phyloP scores from a whole-genome alignment of 2,888 invertebrate genomes.

The Tetrapedia diversipes region DNA sequence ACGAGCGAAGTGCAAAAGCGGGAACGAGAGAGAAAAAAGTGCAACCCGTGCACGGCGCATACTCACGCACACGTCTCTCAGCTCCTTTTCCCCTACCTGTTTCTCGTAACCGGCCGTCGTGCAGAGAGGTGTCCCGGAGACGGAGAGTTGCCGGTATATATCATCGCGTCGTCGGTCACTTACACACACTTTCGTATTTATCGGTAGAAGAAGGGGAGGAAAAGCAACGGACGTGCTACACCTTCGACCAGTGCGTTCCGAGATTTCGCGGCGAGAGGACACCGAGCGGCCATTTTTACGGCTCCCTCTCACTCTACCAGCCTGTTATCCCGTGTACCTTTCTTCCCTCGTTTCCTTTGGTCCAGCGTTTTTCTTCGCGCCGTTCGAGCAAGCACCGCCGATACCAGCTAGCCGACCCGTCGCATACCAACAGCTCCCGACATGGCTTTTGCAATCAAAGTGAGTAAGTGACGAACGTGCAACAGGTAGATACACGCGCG shows the following conservation, averaged over 20 bases:
- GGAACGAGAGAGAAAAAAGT: slow-evolving; percentile 47
- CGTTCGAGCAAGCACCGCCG: neutral
- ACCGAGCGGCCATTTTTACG: neutral
- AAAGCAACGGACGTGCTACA: slow-evolving; percentile 52
- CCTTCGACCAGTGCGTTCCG: slow-evolving; percentile 73
- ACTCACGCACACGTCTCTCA: slow-evolving; percentile 48
- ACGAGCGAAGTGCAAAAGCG: slow-evolving; percentile 13
- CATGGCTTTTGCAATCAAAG: slow-evolving; percentile 73
- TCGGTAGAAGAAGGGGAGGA: slow-evolving; percentile 67
- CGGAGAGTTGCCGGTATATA: slow-evolving; percentile 56
- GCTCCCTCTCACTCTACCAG: too few relatives aligned
- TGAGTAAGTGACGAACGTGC: slow-evolving; percentile 72
- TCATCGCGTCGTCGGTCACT: slow-evolving; percentile 53
- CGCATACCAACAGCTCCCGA: slow-evolving; percentile 47
- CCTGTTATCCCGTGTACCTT: too few relatives aligned
- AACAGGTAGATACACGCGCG: slow-evolving; percentile 70
- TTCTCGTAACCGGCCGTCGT: slow-evolving; percentile 14
- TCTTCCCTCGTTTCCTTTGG: neutral
- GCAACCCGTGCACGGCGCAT: slow-evolving; percentile 41
- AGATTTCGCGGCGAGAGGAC: slow-evolving; percentile 76
- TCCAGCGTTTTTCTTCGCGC: neutral
- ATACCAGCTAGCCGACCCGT: neutral
- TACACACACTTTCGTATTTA: slow-evolving; percentile 75
- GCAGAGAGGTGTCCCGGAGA: slow-evolving; percentile 44
- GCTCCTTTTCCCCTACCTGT: slow-evolving; percentile 56